Conservation (phyloP, 1,140 invertebrate genomes). For the Samia ricini region DNA sequence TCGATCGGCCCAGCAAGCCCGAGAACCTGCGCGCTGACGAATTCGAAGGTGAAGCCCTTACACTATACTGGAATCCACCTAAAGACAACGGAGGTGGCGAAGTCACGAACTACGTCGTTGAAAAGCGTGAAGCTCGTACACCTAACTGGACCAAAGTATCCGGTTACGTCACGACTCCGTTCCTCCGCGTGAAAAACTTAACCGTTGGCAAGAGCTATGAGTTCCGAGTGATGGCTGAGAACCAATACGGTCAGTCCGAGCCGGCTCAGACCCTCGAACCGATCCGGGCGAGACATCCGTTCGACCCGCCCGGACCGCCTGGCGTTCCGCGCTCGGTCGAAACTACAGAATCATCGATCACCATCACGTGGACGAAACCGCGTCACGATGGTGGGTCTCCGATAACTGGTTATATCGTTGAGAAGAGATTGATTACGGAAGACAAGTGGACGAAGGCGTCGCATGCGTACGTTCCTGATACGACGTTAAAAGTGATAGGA, state of each 20-base stretch:
- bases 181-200: constrained; percentile 93
- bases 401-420: constrained; percentile 94
- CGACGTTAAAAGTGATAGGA: constrained; percentile 89
- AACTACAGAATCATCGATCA: constrained; percentile 95
- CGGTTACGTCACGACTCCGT: constrained; percentile 93
- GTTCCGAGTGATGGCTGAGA: constrained; percentile 98
- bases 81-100: constrained; percentile 97
- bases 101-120: constrained; percentile 97
- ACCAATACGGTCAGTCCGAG: constrained; percentile 96
- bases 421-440: constrained; percentile 93
- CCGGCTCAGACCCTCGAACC: constrained; percentile 92
- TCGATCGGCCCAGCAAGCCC: constrained; percentile 93
- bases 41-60: constrained; percentile 96
- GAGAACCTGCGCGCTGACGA: constrained; percentile 94
- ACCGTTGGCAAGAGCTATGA: constrained; percentile 95
- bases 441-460: constrained; percentile 95
- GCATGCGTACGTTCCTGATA: constrained; percentile 89
- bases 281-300: constrained; percentile 96
- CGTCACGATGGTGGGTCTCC: constrained; percentile 95
- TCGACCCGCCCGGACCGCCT: constrained; percentile 94
- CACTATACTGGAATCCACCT: constrained; percentile 97
- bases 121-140: constrained; percentile 92
- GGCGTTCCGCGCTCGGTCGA: constrained; percentile 91
- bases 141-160: constrained; percentile 94
- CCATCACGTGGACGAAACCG: constrained; percentile 95